Base-by-base conservation (phyloP, 2,113 vertebrate genomes). In the Eptesicus fuscus region DNA sequence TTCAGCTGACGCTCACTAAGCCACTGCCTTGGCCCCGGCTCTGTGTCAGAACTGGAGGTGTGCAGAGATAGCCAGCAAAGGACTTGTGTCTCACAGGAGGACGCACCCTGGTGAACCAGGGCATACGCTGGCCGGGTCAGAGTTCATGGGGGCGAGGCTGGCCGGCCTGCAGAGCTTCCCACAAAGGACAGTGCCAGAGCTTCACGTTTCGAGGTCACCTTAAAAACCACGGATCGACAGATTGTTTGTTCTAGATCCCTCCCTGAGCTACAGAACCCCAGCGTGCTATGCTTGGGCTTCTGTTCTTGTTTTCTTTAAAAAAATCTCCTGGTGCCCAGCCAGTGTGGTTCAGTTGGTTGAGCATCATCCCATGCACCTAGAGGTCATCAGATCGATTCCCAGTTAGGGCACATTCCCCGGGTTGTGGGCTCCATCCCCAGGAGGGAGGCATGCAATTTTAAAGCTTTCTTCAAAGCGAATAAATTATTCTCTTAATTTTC, bases 21-120 rank as follows among this genome's bases (percentile, higher is more conserved):
- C 74, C 37, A 16, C 73, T 14, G 17, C 3, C 63, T 47, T 25
- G 49, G 63, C 23, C 30, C 0, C 11, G 53, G 18, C 40, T 32
- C 9, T 3, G 20, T 51, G 37, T 77, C 59, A 47, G 59, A 44
- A 17, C 35, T 40, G 23, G 32, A 85, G 47, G 12, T 20, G 28
- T 5, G 3, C 44, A 30, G 17, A 63, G n/a, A 5, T 9, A 37
- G 53, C 20, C 1, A 4, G 37, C 32, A 30, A 8, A 76, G 49
- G 56, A 10, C 28, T 0, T 6, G 1, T 0, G 1, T 53, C 44
- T 44, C 40, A 1, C 0, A 0, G 25, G 42, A 0, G 25, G 42
- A 18, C 35, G 2, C 3, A 11, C 51, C 0, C 28, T 1, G 32
- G 70, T 23, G 71, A 71, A 5, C 40, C 2, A 0, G 1, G 61